phyloP scores from a whole-genome alignment of 2,888 invertebrate species.

The Cantharis nigra region DNA sequence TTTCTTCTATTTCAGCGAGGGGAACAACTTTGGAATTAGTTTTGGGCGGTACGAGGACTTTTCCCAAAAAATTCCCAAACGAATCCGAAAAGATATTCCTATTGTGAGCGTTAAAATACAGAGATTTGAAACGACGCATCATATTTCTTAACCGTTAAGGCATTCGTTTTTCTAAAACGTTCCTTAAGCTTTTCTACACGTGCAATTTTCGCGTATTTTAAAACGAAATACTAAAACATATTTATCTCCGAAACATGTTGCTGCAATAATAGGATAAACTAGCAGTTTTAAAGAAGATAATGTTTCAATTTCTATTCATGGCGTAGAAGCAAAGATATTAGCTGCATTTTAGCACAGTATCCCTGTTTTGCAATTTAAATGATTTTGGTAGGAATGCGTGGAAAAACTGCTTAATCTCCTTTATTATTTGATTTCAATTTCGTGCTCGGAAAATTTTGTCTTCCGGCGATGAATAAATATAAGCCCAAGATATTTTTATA shows the following conservation, averaged over 20 bases:
- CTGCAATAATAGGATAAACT: conserved; percentile 17
- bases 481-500: conserved; percentile 7
- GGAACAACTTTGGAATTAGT: background rate
- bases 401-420: conserved; percentile 23
- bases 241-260: conserved; percentile 21
- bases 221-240: conserved; percentile 12
- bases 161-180: background rate
- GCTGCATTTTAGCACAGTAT: conserved; percentile 46
- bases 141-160: background rate
- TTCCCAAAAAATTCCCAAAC: background rate
- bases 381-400: conserved; percentile 20
- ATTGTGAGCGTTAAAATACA: background rate
- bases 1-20: background rate
- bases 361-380: conserved; percentile 48
- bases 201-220: conserved; percentile 9
- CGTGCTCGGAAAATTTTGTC: conserved; percentile 22
- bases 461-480: conserved; percentile 22
- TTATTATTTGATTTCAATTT: conserved; percentile 29
- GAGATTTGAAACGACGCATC: background rate
- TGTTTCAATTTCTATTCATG: conserved; percentile 50
- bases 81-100: background rate
- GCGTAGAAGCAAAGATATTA: conserved; percentile 47
- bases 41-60: background rate
- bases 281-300: conserved; percentile 33
- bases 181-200: background rate